Base-by-base conservation (phyloP, 2,888 invertebrate genomes). In the Bibio marci region DNA sequence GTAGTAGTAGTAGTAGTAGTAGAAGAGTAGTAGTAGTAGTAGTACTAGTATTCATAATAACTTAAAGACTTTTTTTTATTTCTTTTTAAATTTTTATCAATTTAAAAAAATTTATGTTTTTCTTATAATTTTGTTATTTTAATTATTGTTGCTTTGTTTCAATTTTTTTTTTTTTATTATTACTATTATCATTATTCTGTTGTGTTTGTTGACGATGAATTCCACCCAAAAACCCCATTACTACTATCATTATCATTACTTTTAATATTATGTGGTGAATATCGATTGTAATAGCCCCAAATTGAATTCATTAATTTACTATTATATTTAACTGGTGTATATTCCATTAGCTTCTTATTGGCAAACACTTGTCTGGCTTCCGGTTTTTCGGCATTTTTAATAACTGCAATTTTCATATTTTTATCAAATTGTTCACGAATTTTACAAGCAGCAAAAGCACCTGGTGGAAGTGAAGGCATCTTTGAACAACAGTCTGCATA, bases 261-360 rank as follows among this genome's bases (percentile, higher is more conserved):
- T 53, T 78, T 79, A 48, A 87, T 78, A 59, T 87, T 87, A 52
- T 87, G 85, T 1, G 85, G 81, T 1, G 87, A 86, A 57, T 85
- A 85, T 35, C 81, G 75, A 59, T 87, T 87, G 68, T 87, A 87
- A 46, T 77, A 65, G n/a, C 86, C 85, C 87, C 87, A 87, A 57
- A 87, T 83, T 60, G 83, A 82, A 58, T 85, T 85, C 87, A 87
- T 87, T 55, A 85, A 59, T 59, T 85, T 86, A 57, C 79, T 79
- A 60, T 78, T 86, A 62, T 87, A 87, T 54, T 82, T 80, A 43
- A 76, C 59, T 14, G 80, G 81, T 6, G 71, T 69, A 37, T 73
- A 65, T 52, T 79, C 78, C 52, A 65, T 66, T 44, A 67, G 76
- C 78, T 59, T 27, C 66, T 64, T 44, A 46, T 41, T 43, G 40